phyloP scores from a whole-genome alignment of 2,797 vertebrate genomes.

The Ceryle rudis region DNA sequence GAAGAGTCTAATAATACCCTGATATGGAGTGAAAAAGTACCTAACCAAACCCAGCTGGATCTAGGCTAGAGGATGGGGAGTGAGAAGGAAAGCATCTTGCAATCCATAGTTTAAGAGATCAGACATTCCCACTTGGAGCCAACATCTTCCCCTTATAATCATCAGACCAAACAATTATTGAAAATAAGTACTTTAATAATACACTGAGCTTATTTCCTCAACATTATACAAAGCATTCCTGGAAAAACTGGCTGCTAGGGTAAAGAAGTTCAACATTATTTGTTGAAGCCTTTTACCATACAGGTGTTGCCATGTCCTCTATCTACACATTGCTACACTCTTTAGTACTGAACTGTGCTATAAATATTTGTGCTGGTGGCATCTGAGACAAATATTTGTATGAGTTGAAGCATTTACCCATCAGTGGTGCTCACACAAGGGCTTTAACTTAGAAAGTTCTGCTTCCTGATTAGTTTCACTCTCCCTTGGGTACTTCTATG shows the following conservation, averaged over 20 bases:
- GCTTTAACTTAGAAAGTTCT: background rate
- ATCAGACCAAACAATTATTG: background rate
- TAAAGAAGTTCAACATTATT: background rate
- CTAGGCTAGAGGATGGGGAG: background rate
- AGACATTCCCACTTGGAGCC: background rate
- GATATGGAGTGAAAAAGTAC: background rate
- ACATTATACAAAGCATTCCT: background rate
- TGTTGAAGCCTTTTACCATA: background rate
- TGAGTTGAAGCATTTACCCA: background rate
- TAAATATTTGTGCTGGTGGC: background rate
- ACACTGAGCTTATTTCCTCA: background rate
- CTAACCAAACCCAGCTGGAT: background rate
- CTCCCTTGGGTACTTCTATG: background rate
- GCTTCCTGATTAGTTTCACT: background rate
- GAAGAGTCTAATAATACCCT: background rate
- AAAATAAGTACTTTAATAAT: background rate
- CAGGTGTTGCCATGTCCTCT: background rate
- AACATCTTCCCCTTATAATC: background rate
- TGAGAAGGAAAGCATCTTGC: background rate
- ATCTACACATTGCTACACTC: background rate
- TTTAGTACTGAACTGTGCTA: background rate
- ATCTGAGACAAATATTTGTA: background rate
- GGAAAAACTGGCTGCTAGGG: background rate
- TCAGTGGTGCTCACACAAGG: background rate
- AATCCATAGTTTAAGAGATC: background rate